Evolutionary conservation across 1,140 invertebrate genomes (phyloP), one percentile per base, ranked within the genome.

Genomic region (Battus philenor): DNA sequence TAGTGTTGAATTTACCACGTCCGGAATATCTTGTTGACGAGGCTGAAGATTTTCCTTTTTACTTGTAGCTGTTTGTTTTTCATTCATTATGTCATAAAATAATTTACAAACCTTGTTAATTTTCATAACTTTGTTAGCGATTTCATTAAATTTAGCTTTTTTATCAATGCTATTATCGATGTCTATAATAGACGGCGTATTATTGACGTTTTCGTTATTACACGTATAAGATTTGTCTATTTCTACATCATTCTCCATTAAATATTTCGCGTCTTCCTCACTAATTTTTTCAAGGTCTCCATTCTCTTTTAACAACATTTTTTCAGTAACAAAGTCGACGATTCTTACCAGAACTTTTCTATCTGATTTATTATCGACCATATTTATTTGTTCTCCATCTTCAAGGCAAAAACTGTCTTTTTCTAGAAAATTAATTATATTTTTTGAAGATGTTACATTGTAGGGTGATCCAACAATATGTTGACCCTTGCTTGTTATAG

Each of bases 301-400:
- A 67, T 87, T 84, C 63, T 88, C 87, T 51, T 69, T 83, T 9
- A 88, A 39, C 27, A 87, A 49, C 87, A 88, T 87, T 68, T 88
- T 87, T 59, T 88, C 87, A 15, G 82, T 84, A 4, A 86, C 84
- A 66, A 87, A 88, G 53, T 88, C 86, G 10, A 88, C 85, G 38
- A 87, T 87, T 43, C 85, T 70, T 44, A 85, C 62, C 4, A 87
- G 76, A 9, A 86, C 77, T 68, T 83, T 87, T 68, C 71, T 76
- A 29, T 88, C 83, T 5, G 64, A 64, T 58, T 83, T 82, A 3
- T 70, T 44, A 45, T 87, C 80, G 22, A 82, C 68, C 41, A 80
- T 76, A 32, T 76, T 59, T 18, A 83, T 77, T 72, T 86, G 76
- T 68, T 86, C 83, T 2, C 86, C 86, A 30, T 86, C 72, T 68